Evolutionary conservation across 92 coral and sea anemone genomes (phyloP), one percentile per base, ranked within the genome.

Genomic region (Epizoanthus rinbou): DNA sequence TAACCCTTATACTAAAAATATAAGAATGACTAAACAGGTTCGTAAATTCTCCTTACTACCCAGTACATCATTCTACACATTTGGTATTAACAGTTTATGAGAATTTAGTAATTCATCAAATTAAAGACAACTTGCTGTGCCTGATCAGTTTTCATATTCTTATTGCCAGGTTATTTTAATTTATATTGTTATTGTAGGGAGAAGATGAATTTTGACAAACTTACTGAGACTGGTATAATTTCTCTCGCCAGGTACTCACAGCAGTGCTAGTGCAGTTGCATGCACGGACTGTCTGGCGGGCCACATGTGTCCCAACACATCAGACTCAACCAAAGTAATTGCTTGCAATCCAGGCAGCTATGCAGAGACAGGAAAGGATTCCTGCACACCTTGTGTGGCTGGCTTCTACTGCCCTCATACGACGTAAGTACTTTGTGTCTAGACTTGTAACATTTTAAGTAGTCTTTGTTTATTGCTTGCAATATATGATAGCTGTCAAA

Each of bases 221-320:
- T 47, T 7, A 41, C 5, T 47, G 53, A 10, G 53, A 58, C 33
- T 60, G 33, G 80, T 67, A 71, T 75, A 13, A 13, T 86, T 23
- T 64, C 37, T 25, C 41, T 80, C 37, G 22, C 23, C 80, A 95
- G 98, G 98, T 19, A 85, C 95, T 50, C 90, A 64, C 89, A 95
- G 98, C 83, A 84, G 70, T 43, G 81, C 50, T 16, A 90, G 88
- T 68, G 88, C 88, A 1, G 85, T 91, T 6, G 19, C 79, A 22
- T 95, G 98, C 80, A 91, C 87, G 23, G 60, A 74, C 21, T 95
- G 98, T 67, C 88, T 85, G 13, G 96, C 98, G 41, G 98, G 98
- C n/a, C 84, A 24, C 52, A 87, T 78, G 56, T 95, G 98, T 64
- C 92, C 98, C 23, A 91, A 95, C 79, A 79, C 89, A 0, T 70